These are phyloP conservation scores for Ichneumon xanthorius DNA, from an alignment of 2,888 invertebrate species.

Conservation along the genomic window DNA sequence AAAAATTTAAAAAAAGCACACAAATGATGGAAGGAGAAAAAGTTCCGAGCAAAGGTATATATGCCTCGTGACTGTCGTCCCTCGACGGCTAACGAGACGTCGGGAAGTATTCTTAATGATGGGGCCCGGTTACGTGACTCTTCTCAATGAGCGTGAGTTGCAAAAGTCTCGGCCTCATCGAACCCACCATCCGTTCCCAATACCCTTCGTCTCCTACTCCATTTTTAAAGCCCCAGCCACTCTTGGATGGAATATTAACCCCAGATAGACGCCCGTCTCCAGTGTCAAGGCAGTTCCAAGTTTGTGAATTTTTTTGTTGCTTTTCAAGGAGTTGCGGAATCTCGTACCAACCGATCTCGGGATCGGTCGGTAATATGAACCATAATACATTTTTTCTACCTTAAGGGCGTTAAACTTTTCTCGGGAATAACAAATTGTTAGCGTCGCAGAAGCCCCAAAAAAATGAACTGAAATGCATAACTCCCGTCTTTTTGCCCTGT, in stretches of 20 bases:
- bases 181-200: conserved; percentile 2
- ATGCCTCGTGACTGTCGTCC: conserved; percentile 21
- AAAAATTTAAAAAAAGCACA: background rate
- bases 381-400: background rate
- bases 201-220: background rate
- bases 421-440: background rate
- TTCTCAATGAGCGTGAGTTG: conserved; percentile 41
- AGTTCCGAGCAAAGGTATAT: conserved; percentile 22
- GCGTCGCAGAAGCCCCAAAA: background rate
- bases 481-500: too few relatives aligned
- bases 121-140: conserved; percentile 34
- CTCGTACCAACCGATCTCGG: background rate
- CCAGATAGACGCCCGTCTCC: background rate
- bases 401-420: background rate
- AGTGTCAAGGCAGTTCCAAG: background rate
- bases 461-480: too few relatives aligned
- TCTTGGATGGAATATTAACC: conserved; percentile 9
- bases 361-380: background rate
- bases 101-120: conserved; percentile 62
- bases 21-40: conserved; percentile 27
- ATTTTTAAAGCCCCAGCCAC: background rate
- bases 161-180: conserved; percentile 13
- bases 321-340: background rate
- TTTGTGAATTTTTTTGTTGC: background rate
- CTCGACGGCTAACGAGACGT: conserved; percentile 62